Evolutionary conservation across 2,797 vertebrate species (phyloP).

Genomic region (Natrix natrix): DNA sequence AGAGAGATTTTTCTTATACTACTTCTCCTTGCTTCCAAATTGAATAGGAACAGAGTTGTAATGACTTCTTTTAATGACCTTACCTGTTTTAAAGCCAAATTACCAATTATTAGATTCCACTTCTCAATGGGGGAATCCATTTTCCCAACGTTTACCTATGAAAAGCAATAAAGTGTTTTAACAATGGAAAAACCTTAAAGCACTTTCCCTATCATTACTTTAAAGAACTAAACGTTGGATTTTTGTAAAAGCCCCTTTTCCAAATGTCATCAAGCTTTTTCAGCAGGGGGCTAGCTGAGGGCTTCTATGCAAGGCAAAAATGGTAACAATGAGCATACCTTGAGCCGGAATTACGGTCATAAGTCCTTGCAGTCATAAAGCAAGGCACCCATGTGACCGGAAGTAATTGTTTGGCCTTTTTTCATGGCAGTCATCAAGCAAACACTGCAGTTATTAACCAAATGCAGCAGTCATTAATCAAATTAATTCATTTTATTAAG

Average conservation of each 20-base stretch:
- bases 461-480: too few relatives aligned
- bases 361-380: too few relatives aligned
- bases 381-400: too few relatives aligned
- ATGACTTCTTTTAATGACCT: conserved; percentile 30
- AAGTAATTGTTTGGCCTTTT: too few relatives aligned
- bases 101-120: conserved; percentile 96
- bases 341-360: neutral
- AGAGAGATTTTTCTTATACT: neutral
- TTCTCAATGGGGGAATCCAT: conserved; percentile 99
- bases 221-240: neutral
- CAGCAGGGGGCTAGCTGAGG: neutral
- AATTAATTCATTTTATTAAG: too few relatives aligned
- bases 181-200: neutral
- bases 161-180: conserved; percentile 38
- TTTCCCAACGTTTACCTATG: conserved; percentile 94
- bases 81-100: conserved; percentile 97
- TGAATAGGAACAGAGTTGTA: neutral
- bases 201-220: neutral
- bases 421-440: too few relatives aligned
- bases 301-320: neutral
- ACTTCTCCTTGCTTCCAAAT: neutral
- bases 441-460: too few relatives aligned
- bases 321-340: neutral
- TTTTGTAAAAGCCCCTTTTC: neutral
- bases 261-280: neutral